Evolutionary conservation across 2,888 invertebrate genomes (phyloP).

Genomic region (Drosophila meridionalis): DNA sequence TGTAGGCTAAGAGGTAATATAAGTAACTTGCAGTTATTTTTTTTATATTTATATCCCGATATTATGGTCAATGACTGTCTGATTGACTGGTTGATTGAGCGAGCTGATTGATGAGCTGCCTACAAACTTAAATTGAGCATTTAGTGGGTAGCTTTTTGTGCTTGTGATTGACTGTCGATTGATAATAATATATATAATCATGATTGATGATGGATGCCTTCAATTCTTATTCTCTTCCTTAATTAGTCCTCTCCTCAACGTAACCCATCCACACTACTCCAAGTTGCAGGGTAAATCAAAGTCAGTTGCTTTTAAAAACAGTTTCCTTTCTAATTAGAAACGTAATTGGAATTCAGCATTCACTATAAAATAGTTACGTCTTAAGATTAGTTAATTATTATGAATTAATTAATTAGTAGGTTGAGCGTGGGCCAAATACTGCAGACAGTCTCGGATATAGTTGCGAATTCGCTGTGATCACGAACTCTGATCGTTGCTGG

Average conservation of each 20-base stretch:
- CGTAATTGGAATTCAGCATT: conserved; percentile 2
- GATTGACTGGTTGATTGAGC: background rate
- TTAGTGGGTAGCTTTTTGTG: background rate
- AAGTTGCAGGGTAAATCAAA: background rate
- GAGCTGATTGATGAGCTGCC: background rate
- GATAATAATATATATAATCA: background rate
- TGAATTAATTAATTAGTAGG: background rate
- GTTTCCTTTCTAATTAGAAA: background rate
- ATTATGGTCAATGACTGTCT: background rate
- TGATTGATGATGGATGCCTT: background rate
- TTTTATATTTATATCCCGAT: no score
- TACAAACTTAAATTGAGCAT: background rate
- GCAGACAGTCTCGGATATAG: background rate
- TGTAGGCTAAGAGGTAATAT: no score
- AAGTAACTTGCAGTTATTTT: no score
- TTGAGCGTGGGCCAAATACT: conserved; percentile 4
- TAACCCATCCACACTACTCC: no score
- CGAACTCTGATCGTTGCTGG: background rate
- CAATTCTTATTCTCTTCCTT: background rate
- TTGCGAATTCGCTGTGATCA: background rate
- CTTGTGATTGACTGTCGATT: background rate
- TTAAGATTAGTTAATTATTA: background rate
- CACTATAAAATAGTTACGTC: background rate
- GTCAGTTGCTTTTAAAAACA: background rate
- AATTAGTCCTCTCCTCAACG: background rate